A percentile compares a stretch with the other conserved stretches of the same genome.
Evolutionary conservation across 1,140 invertebrate species (phyloP).

Genomic region (Lineus longissimus): DNA sequence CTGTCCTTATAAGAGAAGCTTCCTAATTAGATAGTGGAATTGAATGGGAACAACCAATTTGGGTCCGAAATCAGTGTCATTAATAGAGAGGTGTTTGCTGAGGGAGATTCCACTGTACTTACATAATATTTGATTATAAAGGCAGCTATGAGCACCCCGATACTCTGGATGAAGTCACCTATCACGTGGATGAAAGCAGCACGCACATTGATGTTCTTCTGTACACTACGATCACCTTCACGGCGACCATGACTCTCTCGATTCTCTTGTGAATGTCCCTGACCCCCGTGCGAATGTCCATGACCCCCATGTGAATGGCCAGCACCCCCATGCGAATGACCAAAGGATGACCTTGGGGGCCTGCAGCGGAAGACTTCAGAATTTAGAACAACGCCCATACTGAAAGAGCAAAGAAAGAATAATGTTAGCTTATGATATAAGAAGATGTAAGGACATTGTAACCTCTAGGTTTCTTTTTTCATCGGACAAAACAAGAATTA

Average conservation of each 20-base stretch:
- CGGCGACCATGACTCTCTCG: constrained; percentile 28
- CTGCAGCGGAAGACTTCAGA: not conserved
- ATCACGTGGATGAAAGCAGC: constrained; percentile 97
- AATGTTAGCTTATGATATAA: too few species aligned
- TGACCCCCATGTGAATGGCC: constrained; percentile 7
- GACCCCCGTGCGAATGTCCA: constrained; percentile 53
- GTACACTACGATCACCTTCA: too few species aligned
- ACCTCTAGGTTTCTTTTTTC: too few species aligned
- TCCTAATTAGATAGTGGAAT: too few species aligned
- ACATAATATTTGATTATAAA: constrained; percentile 90
- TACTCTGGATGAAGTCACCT: constrained; percentile 94
- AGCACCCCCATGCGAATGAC: too few species aligned
- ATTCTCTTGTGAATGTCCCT: constrained; percentile 2
- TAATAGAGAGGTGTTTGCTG: too few species aligned
- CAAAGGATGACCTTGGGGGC: not conserved
- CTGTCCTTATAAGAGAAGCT: too few species aligned
- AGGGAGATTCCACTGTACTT: too few species aligned
- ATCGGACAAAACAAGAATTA: too few species aligned
- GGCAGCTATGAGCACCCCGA: constrained; percentile 92
- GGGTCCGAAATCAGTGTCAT: too few species aligned
- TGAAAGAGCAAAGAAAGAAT: not conserved
- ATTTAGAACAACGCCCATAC: not conserved
- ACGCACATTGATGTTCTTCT: constrained; percentile 85
- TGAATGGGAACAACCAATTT: too few species aligned
- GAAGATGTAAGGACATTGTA: too few species aligned